These are phyloP conservation scores for Rhynchotus rufescens DNA, from an alignment of 2,797 vertebrate species.

Conservation along the genomic window DNA sequence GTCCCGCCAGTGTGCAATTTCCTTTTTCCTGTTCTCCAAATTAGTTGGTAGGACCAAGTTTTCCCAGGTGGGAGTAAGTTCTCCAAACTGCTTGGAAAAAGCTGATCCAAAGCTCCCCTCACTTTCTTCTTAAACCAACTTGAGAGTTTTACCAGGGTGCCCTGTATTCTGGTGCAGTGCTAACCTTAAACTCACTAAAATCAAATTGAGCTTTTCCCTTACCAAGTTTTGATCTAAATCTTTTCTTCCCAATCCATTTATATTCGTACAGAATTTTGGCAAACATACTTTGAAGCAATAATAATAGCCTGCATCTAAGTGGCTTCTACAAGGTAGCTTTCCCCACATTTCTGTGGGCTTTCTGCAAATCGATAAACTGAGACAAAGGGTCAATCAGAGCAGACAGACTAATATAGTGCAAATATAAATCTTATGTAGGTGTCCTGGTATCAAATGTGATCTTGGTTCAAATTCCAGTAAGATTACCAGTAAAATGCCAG, in stretches of 20 bases:
- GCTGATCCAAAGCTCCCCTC: not conserved
- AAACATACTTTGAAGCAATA: not conserved
- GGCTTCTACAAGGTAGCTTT: not conserved
- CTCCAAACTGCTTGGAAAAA: constrained; percentile 52
- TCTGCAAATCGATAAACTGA: not conserved
- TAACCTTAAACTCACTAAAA: not conserved
- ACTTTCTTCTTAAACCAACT: not conserved
- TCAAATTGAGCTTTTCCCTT: not conserved
- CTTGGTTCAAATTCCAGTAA: not conserved
- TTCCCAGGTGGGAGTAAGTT: constrained; percentile 65
- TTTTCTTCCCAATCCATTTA: not conserved
- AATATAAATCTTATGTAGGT: not conserved
- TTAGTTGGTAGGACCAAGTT: constrained; percentile 72
- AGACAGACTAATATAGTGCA: not conserved
- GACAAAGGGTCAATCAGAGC: not conserved
- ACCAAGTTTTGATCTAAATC: not conserved
- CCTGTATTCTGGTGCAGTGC: not conserved
- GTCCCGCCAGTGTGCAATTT: constrained; percentile 77
- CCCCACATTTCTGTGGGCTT: not conserved
- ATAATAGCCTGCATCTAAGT: not conserved
- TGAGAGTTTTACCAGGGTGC: not conserved
- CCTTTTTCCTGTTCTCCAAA: constrained; percentile 81
- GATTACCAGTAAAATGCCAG: not conserved
- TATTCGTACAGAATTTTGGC: not conserved
- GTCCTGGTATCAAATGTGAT: not conserved